Evolutionary conservation across 64 coral and sea anemone species (phyloP).

Genomic region (Stichodactyla helianthus): DNA sequence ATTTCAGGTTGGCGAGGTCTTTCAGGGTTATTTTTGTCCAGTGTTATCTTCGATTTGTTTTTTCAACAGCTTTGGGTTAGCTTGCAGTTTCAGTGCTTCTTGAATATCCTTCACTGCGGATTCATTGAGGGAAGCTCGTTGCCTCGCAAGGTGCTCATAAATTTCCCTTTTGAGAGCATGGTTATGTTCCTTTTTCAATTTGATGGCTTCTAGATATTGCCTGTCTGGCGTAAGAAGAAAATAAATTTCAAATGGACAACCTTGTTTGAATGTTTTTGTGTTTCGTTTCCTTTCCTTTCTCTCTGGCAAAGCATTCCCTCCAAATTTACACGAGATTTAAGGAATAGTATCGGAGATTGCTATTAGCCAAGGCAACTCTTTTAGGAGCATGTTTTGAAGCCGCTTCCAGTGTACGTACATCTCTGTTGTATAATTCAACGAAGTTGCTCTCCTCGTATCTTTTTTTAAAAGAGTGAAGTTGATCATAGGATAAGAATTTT

Average conservation of each 20-base stretch:
- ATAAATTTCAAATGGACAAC: slow-evolving; percentile 45
- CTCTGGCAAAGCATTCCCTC: neutral
- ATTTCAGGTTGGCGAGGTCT: slow-evolving; percentile 51
- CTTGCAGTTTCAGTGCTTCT: slow-evolving; percentile 34
- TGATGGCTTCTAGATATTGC: slow-evolving; percentile 15
- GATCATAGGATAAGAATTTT: neutral
- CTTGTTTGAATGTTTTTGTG: slow-evolving; percentile 53
- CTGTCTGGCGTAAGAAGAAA: slow-evolving; percentile 20
- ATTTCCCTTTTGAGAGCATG: slow-evolving; percentile 25
- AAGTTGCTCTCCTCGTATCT: slow-evolving; percentile 45
- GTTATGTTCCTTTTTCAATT: slow-evolving; percentile 19
- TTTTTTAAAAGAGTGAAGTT: slow-evolving; percentile 16
- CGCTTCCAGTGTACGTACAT: slow-evolving; percentile 16
- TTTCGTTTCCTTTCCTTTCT: slow-evolving; percentile 11
- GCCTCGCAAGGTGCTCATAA: slow-evolving; percentile 26
- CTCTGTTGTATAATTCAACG: slow-evolving; percentile 35
- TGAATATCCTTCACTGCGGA: slow-evolving; percentile 2
- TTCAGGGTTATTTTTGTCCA: slow-evolving; percentile 34
- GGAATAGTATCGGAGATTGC: slow-evolving; percentile 25
- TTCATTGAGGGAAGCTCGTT: neutral
- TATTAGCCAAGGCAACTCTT: slow-evolving; percentile 27
- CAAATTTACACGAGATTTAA: slow-evolving; percentile 26
- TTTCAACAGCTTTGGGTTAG: slow-evolving; percentile 33
- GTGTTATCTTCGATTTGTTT: slow-evolving; percentile 28
- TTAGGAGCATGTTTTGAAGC: slow-evolving; percentile 30